A percentile compares a stretch with the other conserved stretches of the same genome.
phyloP scores from a whole-genome alignment of 2,797 vertebrate genomes.

The Pagetopsis macropterus region DNA sequence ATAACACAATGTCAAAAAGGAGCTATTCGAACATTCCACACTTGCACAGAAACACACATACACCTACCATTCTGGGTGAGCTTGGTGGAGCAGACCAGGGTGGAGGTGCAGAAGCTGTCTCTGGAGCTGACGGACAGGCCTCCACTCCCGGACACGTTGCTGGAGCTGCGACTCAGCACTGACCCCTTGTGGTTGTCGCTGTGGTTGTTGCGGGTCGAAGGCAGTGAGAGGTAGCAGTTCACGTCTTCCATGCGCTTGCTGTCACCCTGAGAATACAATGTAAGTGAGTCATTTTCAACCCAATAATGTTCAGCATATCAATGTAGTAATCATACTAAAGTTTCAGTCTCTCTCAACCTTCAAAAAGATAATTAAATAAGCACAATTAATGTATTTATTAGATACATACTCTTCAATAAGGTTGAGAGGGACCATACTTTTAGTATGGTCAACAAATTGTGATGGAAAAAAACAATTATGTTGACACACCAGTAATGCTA shows the following conservation, averaged over 20 bases:
- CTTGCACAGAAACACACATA: constrained; percentile 13
- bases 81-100: constrained; percentile 97
- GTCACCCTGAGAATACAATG: constrained; percentile 86
- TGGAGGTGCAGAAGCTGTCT: constrained; percentile 92
- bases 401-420: too few species aligned
- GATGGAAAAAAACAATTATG: neutral
- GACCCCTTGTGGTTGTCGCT: constrained; percentile 84
- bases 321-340: too few species aligned
- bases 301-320: neutral
- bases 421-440: too few species aligned
- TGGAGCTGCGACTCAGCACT: constrained; percentile 86
- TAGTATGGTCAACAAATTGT: too few species aligned
- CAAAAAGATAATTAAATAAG: too few species aligned
- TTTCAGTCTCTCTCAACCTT: too few species aligned
- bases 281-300: neutral
- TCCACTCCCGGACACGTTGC: constrained; percentile 72
- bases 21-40: neutral
- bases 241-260: constrained; percentile 98
- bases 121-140: constrained; percentile 93
- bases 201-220: constrained; percentile 86
- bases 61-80: constrained; percentile 95
- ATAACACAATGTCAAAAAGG: constrained; percentile 6
- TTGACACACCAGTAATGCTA: neutral
- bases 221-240: constrained; percentile 86
- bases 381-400: too few species aligned